Conservation (phyloP, 2,888 invertebrate genomes). For the Eledone cirrhosa region DNA sequence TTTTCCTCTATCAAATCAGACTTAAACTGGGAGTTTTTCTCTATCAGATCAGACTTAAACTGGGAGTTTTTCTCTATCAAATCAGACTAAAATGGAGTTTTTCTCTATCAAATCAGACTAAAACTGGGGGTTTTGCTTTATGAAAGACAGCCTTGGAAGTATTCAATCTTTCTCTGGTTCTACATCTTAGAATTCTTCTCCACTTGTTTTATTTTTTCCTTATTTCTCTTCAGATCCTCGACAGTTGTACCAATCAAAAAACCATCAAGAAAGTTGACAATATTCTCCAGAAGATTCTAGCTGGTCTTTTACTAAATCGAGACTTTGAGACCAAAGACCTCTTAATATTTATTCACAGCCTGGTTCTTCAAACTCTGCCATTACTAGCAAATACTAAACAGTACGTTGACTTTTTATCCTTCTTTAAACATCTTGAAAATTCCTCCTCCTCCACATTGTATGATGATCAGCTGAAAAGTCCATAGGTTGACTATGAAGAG, state of each 20-base stretch:
- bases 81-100: too few relatives aligned
- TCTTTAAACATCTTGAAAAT: not conserved
- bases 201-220: too few relatives aligned
- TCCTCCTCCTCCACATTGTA: not conserved
- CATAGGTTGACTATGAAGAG: too few relatives aligned
- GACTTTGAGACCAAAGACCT: conserved; percentile 78
- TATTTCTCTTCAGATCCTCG: conserved; percentile 69
- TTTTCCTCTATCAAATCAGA: too few relatives aligned
- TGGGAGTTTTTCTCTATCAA: too few relatives aligned
- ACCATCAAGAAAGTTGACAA: conserved; percentile 81
- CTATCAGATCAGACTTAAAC: too few relatives aligned
- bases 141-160: too few relatives aligned
- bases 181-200: too few relatives aligned
- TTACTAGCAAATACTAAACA: conserved; percentile 35
- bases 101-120: too few relatives aligned
- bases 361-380: conserved; percentile 77
- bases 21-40: too few relatives aligned
- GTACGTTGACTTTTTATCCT: conserved; percentile 22
- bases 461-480: conserved; percentile 21
- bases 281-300: conserved; percentile 80
- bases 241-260: conserved; percentile 82
- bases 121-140: too few relatives aligned
- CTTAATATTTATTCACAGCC: conserved; percentile 82
- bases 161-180: too few relatives aligned
- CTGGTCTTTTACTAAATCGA: conserved; percentile 84